Percentiles rank a stretch among this genome's conserved stretches.
Conservation (phyloP, 92 coral and sea anemone genomes). For the Palythoa heliodiscus region DNA sequence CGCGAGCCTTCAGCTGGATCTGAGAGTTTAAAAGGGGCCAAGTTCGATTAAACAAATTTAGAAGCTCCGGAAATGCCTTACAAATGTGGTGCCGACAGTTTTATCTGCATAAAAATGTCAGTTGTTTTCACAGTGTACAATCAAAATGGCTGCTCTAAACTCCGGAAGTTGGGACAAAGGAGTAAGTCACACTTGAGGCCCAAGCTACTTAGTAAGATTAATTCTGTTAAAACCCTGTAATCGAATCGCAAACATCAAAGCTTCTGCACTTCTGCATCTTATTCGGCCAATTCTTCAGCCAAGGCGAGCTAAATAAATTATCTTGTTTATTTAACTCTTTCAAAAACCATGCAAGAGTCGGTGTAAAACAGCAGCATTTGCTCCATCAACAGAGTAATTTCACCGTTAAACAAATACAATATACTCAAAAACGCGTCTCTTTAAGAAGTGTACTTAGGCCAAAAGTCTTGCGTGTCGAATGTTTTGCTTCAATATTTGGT, state of each 20-base stretch:
- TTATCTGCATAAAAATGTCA: not conserved
- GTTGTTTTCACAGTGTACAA: not conserved
- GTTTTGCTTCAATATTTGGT: too few relatives aligned
- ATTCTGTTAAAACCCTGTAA: not conserved
- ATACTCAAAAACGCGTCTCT: too few relatives aligned
- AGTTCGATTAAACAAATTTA: not conserved
- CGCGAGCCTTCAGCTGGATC: not conserved
- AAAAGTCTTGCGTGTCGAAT: too few relatives aligned
- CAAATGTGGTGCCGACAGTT: not conserved
- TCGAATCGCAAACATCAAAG: conserved; percentile 18
- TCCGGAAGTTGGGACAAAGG: conserved; percentile 12
- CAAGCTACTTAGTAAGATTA: not conserved
- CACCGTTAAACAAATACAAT: too few relatives aligned
- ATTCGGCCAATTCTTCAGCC: not conserved
- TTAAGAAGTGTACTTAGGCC: too few relatives aligned
- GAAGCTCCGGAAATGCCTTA: not conserved
- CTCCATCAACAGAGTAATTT: not conserved
- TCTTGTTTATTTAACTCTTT: not conserved
- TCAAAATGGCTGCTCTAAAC: not conserved
- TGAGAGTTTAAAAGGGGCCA: not conserved
- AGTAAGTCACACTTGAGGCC: not conserved
- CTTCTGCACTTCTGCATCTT: not conserved
- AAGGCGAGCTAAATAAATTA: not conserved
- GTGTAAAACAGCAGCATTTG: not conserved
- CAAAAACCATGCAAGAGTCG: not conserved